phyloP scores from a whole-genome alignment of 2,113 vertebrate species.

The Syngnathus typhle region DNA sequence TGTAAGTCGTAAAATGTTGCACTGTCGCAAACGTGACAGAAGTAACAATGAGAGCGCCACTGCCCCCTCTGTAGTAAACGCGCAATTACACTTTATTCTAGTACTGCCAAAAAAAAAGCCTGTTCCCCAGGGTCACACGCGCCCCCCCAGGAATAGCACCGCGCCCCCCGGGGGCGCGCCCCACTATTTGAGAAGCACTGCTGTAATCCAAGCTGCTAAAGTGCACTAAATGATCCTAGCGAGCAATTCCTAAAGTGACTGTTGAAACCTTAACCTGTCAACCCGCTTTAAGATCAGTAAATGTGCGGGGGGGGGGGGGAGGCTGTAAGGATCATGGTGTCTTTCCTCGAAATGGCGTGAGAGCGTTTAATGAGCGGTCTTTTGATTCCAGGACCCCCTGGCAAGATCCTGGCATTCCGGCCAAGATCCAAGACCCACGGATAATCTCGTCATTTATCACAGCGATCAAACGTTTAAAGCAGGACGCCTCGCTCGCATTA shows the following conservation, averaged over 20 bases:
- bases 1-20: too few species aligned
- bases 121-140: too few species aligned
- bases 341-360: constrained; percentile 6
- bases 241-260: not conserved
- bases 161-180: too few species aligned
- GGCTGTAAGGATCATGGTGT: not conserved
- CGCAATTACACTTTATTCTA: too few species aligned
- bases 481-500: not conserved
- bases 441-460: not conserved
- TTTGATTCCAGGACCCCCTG: not conserved
- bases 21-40: too few species aligned
- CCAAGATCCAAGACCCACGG: not conserved
- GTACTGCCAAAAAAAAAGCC: too few species aligned
- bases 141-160: too few species aligned
- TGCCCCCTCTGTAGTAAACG: too few species aligned
- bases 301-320: not conserved
- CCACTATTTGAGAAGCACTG: too few species aligned
- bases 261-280: not conserved
- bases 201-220: not conserved
- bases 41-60: too few species aligned
- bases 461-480: constrained; percentile 1
- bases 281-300: constrained; percentile 3
- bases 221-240: not conserved
- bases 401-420: not conserved
- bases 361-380: not conserved